phyloP scores from a whole-genome alignment of 2,797 vertebrate species.

The Phyllotis vaccarum region DNA sequence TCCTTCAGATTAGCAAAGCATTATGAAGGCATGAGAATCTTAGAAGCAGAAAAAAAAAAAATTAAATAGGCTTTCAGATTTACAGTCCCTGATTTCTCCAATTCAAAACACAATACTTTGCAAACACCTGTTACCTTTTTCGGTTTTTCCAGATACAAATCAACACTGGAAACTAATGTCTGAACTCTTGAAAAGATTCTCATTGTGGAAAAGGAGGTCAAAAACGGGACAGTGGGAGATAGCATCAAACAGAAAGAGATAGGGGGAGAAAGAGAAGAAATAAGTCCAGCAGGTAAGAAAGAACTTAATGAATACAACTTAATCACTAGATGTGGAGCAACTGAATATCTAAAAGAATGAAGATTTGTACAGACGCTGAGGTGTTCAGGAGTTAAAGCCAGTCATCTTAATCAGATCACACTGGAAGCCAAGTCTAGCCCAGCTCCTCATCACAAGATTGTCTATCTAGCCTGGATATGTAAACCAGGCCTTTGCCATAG shows the following conservation, averaged over 20 bases:
- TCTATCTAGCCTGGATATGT: slow-evolving; percentile 70
- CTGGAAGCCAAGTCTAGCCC: slow-evolving; percentile 79
- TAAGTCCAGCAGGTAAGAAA: neutral
- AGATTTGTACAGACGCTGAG: slow-evolving; percentile 51
- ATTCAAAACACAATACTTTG: slow-evolving; percentile 37
- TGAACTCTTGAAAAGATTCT: slow-evolving; percentile 34
- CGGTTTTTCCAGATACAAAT: slow-evolving; percentile 57
- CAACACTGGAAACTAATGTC: slow-evolving; percentile 17
- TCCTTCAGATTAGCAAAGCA: neutral
- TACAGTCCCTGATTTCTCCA: slow-evolving; percentile 45
- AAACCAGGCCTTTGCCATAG: slow-evolving; percentile 69
- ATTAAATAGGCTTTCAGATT: slow-evolving; percentile 34
- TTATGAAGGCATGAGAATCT: neutral
- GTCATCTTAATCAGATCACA: slow-evolving; percentile 73
- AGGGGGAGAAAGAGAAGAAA: rapidly evolving
- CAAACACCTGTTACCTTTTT: slow-evolving; percentile 53
- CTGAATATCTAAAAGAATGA: slow-evolving; percentile 73
- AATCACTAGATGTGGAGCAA: slow-evolving; percentile 72
- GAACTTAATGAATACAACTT: slow-evolving; percentile 70
- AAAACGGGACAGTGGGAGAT: neutral
- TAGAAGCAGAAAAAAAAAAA: neutral
- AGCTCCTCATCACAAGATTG: slow-evolving; percentile 48
- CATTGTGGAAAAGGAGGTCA: slow-evolving; percentile 56
- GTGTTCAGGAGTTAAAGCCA: slow-evolving; percentile 73
- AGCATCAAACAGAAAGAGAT: rapidly evolving